Percentiles rank a stretch among this genome's conserved stretches.
Evolutionary conservation across 2,888 invertebrate species (phyloP).

Genomic region (Hypselothyrea guttata): DNA sequence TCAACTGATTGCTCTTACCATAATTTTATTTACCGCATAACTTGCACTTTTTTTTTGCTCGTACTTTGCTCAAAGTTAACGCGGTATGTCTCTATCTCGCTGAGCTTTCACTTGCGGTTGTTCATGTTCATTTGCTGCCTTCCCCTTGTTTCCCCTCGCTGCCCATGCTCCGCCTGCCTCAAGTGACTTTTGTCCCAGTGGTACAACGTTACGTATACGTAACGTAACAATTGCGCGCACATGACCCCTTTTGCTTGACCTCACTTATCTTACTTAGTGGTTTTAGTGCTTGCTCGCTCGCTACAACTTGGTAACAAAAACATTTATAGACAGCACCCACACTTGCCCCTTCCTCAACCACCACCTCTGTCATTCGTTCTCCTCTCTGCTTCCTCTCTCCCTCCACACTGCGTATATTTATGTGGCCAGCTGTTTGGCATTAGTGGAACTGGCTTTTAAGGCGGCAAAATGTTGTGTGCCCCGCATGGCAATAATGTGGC

Average conservation of each 20-base stretch:
- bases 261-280: slow-evolving; percentile 78
- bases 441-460: slow-evolving; percentile 76
- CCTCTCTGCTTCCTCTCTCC: slow-evolving; percentile 9
- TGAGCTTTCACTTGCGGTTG: slow-evolving; percentile 35
- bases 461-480: slow-evolving; percentile 53
- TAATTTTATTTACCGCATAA: slow-evolving; percentile 28
- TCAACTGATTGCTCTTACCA: too few relatives aligned
- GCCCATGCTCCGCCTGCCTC: not conserved
- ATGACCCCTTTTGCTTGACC: slow-evolving; percentile 78
- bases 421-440: slow-evolving; percentile 74
- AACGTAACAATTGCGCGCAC: slow-evolving; percentile 62
- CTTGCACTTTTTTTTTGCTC: slow-evolving; percentile 23
- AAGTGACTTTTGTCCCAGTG: slow-evolving; percentile 20
- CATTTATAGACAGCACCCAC: slow-evolving; percentile 51
- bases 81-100: slow-evolving; percentile 30
- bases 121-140: slow-evolving; percentile 32
- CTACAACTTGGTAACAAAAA: slow-evolving; percentile 58
- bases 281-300: slow-evolving; percentile 58
- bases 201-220: slow-evolving; percentile 40
- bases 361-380: too few relatives aligned
- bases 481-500: slow-evolving; percentile 60
- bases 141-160: not conserved
- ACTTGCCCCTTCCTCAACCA: not conserved
- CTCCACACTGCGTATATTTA: slow-evolving; percentile 58
- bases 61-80: not conserved